These are phyloP conservation scores for Myrmophylax atrothorax DNA, from an alignment of 2,113 vertebrate genomes.

Conservation along the genomic window DNA sequence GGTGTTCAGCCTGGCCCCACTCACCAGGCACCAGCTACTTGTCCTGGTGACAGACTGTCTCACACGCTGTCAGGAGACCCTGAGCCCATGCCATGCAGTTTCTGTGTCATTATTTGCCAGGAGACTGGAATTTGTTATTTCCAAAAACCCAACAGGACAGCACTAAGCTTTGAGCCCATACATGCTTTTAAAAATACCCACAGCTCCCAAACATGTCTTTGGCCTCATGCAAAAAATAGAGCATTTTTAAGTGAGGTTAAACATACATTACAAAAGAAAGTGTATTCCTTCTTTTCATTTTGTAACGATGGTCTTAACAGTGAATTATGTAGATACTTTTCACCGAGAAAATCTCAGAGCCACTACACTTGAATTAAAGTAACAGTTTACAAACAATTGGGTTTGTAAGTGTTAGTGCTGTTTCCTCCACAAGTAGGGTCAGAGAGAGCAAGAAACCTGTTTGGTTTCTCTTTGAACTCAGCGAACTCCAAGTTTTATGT, in stretches of 20 bases:
- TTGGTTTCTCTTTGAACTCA: not conserved
- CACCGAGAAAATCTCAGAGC: not conserved
- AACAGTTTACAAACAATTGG: not conserved
- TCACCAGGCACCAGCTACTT: not conserved
- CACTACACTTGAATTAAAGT: not conserved
- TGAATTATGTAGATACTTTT: not conserved
- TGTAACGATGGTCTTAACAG: not conserved
- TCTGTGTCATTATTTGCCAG: not conserved
- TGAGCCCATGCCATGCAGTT: not conserved
- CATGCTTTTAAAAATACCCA: not conserved
- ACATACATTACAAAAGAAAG: not conserved
- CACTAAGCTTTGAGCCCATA: not conserved
- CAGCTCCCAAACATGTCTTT: not conserved
- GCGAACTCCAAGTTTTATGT: not conserved
- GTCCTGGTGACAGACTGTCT: not conserved
- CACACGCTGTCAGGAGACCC: not conserved
- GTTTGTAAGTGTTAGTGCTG: not conserved
- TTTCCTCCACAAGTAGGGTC: not conserved
- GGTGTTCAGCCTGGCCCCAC: not conserved
- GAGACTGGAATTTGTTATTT: not conserved
- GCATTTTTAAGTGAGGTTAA: not conserved
- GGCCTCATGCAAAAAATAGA: not conserved
- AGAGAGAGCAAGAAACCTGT: not conserved
- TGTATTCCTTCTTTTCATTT: not conserved
- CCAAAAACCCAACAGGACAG: too few relatives aligned